Percentiles rank a stretch among this genome's conserved stretches.
These are phyloP conservation scores for Periparus ater DNA, from an alignment of 2,797 vertebrate genomes.

Conservation along the genomic window DNA sequence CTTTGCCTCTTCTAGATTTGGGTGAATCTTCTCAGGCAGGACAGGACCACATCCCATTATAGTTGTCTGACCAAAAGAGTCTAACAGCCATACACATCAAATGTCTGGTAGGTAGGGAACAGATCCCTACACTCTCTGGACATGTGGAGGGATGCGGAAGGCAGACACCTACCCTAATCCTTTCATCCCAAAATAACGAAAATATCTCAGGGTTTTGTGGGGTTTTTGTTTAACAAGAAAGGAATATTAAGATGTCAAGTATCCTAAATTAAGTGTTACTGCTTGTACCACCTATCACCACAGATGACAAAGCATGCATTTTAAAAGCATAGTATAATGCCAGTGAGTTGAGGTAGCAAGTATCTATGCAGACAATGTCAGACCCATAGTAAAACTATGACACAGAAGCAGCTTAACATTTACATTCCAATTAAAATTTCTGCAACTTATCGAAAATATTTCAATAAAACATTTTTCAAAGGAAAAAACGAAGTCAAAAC, in stretches of 20 bases:
- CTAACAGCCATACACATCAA: fast-evolving
- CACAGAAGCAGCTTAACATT: neutral
- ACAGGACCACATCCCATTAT: neutral
- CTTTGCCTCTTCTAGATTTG: neutral
- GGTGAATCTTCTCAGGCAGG: neutral
- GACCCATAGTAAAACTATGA: neutral
- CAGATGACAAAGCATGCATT: neutral
- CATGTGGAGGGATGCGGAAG: neutral
- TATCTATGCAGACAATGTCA: neutral
- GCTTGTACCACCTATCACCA: neutral
- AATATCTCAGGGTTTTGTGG: neutral
- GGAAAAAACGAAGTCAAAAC: neutral
- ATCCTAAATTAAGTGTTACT: neutral
- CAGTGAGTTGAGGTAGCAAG: neutral
- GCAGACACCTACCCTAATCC: neutral
- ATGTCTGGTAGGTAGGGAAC: fast-evolving
- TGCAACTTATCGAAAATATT: constrained; percentile 10
- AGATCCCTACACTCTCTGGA: neutral
- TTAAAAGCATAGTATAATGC: neutral
- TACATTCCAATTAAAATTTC: constrained; percentile 18
- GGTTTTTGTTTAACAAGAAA: neutral
- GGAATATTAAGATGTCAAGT: neutral
- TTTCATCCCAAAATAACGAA: neutral
- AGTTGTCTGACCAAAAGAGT: neutral
- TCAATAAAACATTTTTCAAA: constrained; percentile 31